Percentiles rank a stretch among this genome's conserved stretches.
Conservation (phyloP, 2,113 vertebrate genomes). For the Heloderma charlesbogerti region DNA sequence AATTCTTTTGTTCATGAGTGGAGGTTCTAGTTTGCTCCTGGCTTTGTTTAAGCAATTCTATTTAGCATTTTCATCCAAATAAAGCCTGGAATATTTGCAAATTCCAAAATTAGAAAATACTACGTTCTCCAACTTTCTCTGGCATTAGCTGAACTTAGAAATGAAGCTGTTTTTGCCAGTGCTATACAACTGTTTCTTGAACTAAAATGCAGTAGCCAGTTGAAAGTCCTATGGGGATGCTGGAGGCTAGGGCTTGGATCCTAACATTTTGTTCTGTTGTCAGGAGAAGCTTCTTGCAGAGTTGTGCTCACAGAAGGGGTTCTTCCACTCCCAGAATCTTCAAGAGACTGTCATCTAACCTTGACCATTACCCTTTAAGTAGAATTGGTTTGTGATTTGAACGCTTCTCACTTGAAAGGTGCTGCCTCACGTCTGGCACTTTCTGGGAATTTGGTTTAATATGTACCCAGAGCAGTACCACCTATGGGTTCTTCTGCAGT, state of each 20-base stretch:
- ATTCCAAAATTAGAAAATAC: slow-evolving; percentile 1
- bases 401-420: slow-evolving; percentile 19
- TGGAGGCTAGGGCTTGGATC: background rate
- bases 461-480: background rate
- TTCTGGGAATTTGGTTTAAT: background rate
- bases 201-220: slow-evolving; percentile 22
- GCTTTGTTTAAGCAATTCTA: background rate
- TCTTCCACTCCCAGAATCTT: slow-evolving; percentile 7
- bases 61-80: slow-evolving; percentile 27
- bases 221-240: slow-evolving; percentile 16
- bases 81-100: slow-evolving; percentile 10
- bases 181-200: slow-evolving; percentile 24
- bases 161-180: slow-evolving; percentile 1
- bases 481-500: background rate
- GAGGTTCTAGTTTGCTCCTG: background rate
- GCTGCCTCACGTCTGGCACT: slow-evolving; percentile 2
- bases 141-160: slow-evolving; percentile 30
- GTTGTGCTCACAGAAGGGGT: background rate
- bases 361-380: slow-evolving; percentile 44
- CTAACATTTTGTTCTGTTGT: background rate
- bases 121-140: slow-evolving; percentile 19
- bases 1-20: background rate
- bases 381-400: slow-evolving; percentile 25
- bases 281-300: background rate
- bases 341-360: background rate